Conservation (phyloP, 2,888 invertebrate genomes). For the Ashinkailepas kermadecensis region DNA sequence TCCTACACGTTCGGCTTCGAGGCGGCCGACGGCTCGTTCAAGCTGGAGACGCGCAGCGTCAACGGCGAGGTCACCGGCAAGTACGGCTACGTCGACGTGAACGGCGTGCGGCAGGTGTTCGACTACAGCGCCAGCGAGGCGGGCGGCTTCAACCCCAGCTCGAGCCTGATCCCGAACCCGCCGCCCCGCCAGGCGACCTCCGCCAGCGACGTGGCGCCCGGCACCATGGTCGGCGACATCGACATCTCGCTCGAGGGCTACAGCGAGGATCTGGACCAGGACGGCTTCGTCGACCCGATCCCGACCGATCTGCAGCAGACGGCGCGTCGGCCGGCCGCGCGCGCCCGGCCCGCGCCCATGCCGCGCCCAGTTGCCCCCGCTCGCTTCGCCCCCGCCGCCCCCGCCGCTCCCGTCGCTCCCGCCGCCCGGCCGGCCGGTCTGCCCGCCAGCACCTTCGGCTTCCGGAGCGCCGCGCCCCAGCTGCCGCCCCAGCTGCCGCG, state of each 20-base stretch:
- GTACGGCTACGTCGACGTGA: slow-evolving; percentile 59
- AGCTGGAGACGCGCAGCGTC: slow-evolving; percentile 44
- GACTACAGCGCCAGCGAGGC: slow-evolving; percentile 58
- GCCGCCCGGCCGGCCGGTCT: slow-evolving; percentile 18
- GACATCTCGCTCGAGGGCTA: slow-evolving; percentile 26
- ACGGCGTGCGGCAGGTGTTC: slow-evolving; percentile 69
- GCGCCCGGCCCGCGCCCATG: not conserved
- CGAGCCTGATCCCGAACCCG: slow-evolving; percentile 27
- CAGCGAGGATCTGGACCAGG: slow-evolving; percentile 28
- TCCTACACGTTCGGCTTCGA: slow-evolving; percentile 78
- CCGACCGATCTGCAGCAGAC: slow-evolving; percentile 9
- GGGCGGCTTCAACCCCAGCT: slow-evolving; percentile 38
- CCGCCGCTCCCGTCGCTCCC: slow-evolving; percentile 16
- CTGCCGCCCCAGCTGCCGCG: slow-evolving; percentile 12
- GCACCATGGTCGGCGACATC: slow-evolving; percentile 28
- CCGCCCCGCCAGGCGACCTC: slow-evolving; percentile 22
- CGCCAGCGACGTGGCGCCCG: slow-evolving; percentile 28
- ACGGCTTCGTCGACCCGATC: slow-evolving; percentile 27
- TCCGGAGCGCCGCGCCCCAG: slow-evolving; percentile 13
- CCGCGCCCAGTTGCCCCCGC: not conserved
- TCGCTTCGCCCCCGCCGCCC: slow-evolving; percentile 10
- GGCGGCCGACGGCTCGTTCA: slow-evolving; percentile 75
- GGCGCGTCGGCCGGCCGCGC: slow-evolving; percentile 19
- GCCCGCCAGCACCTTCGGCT: slow-evolving; percentile 3
- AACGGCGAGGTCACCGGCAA: slow-evolving; percentile 44